Base-by-base conservation (phyloP, 2,888 invertebrate genomes). In the Rhagophthalmus giganteus region DNA sequence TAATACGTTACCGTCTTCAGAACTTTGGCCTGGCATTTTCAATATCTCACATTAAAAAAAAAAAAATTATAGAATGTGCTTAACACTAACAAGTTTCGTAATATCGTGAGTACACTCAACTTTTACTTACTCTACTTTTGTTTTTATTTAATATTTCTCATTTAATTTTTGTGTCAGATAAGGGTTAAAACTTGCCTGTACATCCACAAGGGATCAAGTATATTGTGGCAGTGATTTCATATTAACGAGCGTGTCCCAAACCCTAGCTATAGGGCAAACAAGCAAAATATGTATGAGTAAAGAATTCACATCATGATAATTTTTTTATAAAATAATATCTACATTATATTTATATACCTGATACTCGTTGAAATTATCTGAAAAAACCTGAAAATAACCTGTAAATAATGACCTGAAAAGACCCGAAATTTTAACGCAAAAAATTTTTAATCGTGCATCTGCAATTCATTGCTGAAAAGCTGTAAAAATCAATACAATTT, bases 201-300 rank as follows among this genome's bases (percentile, higher is more conserved):
- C 65, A 63, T 72, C 72, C 72, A 70, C 70, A 73, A 69, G 72
- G 67, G 68, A 60, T 71, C 71, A 64, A 63, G 67, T 54, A 58
- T 58, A 47, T 55, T 53, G 52, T 59, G 59, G 57, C 60, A 58
- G 60, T 54, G 54, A 46, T 55, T 68, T 66, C 67, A 67, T 65
- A 63, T 62, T 66, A 62, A 54, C 70, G 69, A 69, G 69, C 63
- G 45, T 51, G 51, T 51, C 69, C 69, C 68, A 67, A 66, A 73
- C 74, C 74, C 73, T 73, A 73, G 74, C 74, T 74, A 74, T 65
- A 73, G 74, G 74, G 73, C 74, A 74, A 69, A 74, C 62, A 73
- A 74, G 69, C 68, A 74, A 64, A 64, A 55, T 55, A 64, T 63
- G 55, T 57, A 58, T 57, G 54, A 56, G 55, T 59, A 57, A 44